Evolutionary conservation across 35 echinoderm and acorn worm species (phyloP).

Genomic region (Ophiothrix spiculata): DNA sequence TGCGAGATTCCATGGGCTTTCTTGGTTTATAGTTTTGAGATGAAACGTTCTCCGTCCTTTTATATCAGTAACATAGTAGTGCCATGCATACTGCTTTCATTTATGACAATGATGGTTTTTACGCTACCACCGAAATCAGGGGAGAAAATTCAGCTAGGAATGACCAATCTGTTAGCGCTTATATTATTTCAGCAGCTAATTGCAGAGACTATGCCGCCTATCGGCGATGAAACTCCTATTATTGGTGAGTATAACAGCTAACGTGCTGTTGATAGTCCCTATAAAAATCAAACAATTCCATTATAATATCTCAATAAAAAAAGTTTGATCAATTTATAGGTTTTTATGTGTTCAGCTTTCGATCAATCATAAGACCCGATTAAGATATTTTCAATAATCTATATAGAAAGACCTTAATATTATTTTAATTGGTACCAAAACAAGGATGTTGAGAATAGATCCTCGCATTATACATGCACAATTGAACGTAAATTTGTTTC

Average conservation of each 20-base stretch:
- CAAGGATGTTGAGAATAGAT: too few relatives aligned
- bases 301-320: too few relatives aligned
- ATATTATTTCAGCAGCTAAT: conserved; percentile 93
- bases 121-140: conserved; percentile 79
- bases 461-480: too few relatives aligned
- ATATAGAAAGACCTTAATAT: too few relatives aligned
- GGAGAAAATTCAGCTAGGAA: conserved; percentile 84
- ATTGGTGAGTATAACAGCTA: conserved; percentile 76
- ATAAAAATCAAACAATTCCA: too few relatives aligned
- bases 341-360: too few relatives aligned
- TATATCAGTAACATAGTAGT: conserved; percentile 84
- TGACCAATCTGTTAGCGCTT: conserved; percentile 80
- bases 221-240: conserved; percentile 73
- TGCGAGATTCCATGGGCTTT: conserved; percentile 40
- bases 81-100: conserved; percentile 69
- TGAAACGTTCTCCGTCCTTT: conserved; percentile 56
- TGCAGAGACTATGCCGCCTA: conserved; percentile 68
- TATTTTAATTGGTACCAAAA: too few relatives aligned
- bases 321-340: too few relatives aligned
- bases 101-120: conserved; percentile 77
- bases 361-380: too few relatives aligned
- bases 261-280: too few relatives aligned
- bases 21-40: conserved; percentile 35
- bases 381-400: too few relatives aligned
- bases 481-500: too few relatives aligned